phyloP scores from a whole-genome alignment of 1,140 invertebrate genomes.

The Hestina assimilis region DNA sequence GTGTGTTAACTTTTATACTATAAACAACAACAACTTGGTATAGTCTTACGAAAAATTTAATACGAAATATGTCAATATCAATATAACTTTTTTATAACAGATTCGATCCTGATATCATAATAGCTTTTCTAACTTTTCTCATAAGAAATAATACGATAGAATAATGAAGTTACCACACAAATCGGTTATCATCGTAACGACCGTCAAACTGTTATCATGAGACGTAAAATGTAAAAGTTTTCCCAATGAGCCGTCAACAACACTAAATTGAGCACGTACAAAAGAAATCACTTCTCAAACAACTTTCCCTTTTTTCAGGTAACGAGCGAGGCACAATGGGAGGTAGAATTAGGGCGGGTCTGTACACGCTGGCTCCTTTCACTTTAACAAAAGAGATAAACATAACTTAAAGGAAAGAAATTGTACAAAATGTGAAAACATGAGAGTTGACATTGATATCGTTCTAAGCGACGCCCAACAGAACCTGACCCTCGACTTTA shows the following conservation, averaged over 20 bases:
- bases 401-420: slow-evolving; percentile 42
- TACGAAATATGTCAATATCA: too few species aligned
- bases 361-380: slow-evolving; percentile 35
- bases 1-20: too few species aligned
- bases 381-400: slow-evolving; percentile 51
- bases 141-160: neutral
- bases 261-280: slow-evolving; percentile 28
- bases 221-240: slow-evolving; percentile 20
- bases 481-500: slow-evolving; percentile 59
- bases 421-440: slow-evolving; percentile 59
- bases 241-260: slow-evolving; percentile 27
- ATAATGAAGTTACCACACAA: neutral
- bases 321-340: slow-evolving; percentile 45
- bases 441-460: slow-evolving; percentile 57
- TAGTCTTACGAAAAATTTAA: too few species aligned
- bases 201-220: slow-evolving; percentile 11
- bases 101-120: too few species aligned
- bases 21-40: too few species aligned
- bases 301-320: slow-evolving; percentile 49
- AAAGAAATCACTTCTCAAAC: slow-evolving; percentile 41
- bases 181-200: neutral
- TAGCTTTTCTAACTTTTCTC: neutral
- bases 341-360: slow-evolving; percentile 27
- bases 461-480: slow-evolving; percentile 49
- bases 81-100: too few species aligned